A percentile compares a stretch with the other conserved stretches of the same genome.
phyloP scores from a whole-genome alignment of 2,888 invertebrate species.

The Parnassius smintheus region DNA sequence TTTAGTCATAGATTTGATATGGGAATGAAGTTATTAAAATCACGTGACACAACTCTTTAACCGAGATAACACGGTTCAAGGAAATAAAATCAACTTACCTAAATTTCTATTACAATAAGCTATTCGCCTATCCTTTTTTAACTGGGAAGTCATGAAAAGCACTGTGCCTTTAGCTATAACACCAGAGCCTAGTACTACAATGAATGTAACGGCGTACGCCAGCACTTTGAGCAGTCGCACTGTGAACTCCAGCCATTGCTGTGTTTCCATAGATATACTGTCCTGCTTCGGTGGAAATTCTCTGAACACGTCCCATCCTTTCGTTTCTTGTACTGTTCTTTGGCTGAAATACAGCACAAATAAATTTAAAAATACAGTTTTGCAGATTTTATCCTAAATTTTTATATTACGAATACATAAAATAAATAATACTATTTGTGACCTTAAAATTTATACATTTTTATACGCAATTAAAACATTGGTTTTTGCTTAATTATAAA shows the following conservation, averaged over 20 bases:
- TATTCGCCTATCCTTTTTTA: slow-evolving; percentile 87
- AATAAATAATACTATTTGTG: too few species aligned
- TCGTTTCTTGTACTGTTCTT: slow-evolving; percentile 89
- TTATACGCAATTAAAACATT: too few species aligned
- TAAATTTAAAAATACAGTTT: too few species aligned
- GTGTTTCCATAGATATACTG: slow-evolving; percentile 93
- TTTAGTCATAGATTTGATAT: too few species aligned
- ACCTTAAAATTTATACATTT: too few species aligned
- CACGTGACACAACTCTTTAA: too few species aligned
- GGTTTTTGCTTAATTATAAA: too few species aligned
- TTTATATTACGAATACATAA: too few species aligned
- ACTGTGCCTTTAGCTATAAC: slow-evolving; percentile 94
- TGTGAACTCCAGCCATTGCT: slow-evolving; percentile 91
- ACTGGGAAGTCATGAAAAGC: slow-evolving; percentile 95
- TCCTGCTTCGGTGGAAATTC: slow-evolving; percentile 94
- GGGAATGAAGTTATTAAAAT: too few species aligned
- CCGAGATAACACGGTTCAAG: slow-evolving; percentile 3
- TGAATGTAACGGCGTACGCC: slow-evolving; percentile 92
- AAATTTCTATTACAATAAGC: slow-evolving; percentile 92
- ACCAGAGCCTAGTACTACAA: slow-evolving; percentile 91
- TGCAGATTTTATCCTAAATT: too few species aligned
- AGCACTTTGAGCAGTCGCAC: slow-evolving; percentile 91
- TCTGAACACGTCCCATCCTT: slow-evolving; percentile 98
- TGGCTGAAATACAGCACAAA: slow-evolving; percentile 81
- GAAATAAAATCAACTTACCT: slow-evolving; percentile 77